phyloP scores from a whole-genome alignment of 2,888 invertebrate genomes.

The Xylota segnis region DNA sequence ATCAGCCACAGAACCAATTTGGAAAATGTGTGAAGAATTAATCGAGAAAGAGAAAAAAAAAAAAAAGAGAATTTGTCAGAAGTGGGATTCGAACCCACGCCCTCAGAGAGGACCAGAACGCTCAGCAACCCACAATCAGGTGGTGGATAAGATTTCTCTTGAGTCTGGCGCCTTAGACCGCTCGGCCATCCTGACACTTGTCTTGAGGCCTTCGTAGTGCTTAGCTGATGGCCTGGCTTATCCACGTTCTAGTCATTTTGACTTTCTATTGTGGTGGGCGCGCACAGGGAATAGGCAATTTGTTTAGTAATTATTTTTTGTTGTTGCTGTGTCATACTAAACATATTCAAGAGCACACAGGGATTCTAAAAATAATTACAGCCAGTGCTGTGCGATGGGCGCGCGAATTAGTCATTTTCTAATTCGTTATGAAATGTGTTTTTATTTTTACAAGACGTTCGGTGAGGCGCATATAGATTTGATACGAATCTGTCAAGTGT shows the following conservation, averaged over 20 bases:
- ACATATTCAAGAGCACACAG: slow-evolving; percentile 29
- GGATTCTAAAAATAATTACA: slow-evolving; percentile 61
- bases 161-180: slow-evolving; percentile 81
- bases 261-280: background rate
- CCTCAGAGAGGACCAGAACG: slow-evolving; percentile 77
- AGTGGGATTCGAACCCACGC: slow-evolving; percentile 76
- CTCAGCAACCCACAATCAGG: slow-evolving; percentile 51
- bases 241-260: background rate
- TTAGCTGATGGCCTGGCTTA: background rate
- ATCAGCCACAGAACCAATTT: no score
- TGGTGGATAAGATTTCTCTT: slow-evolving; percentile 79
- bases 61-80: slow-evolving; percentile 66
- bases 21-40: no score
- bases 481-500: background rate
- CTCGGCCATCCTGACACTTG: slow-evolving; percentile 79
- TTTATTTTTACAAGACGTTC: slow-evolving; percentile 23
- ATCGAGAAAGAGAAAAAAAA: slow-evolving; percentile 4
- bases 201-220: background rate
- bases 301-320: background rate
- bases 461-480: slow-evolving; percentile 31
- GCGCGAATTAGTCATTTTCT: slow-evolving; percentile 61
- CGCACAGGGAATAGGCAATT: slow-evolving; percentile 9
- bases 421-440: slow-evolving; percentile 53
- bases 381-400: slow-evolving; percentile 48
- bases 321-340: slow-evolving; percentile 3